These are phyloP conservation scores for Apomyelois bistriatella DNA, from an alignment of 2,888 invertebrate species.

Conservation along the genomic window DNA sequence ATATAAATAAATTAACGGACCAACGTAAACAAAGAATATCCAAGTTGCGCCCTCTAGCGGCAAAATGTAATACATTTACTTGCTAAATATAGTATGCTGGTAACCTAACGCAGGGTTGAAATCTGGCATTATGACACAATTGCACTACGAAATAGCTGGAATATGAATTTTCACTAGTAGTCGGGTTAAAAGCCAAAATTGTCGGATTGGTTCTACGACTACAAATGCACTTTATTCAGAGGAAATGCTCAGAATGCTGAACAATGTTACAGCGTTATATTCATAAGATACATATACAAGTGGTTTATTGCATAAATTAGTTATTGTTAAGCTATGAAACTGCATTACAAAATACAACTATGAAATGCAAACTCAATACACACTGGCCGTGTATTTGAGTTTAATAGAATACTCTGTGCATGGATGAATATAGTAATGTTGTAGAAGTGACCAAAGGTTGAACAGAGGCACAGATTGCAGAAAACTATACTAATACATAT, in stretches of 20 bases:
- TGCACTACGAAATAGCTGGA: slow-evolving; percentile 3
- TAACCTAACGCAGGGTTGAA: not conserved
- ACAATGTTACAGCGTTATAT: not conserved
- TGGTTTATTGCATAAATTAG: not conserved
- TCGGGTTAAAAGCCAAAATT: slow-evolving; percentile 6
- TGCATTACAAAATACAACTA: not conserved
- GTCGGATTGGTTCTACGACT: slow-evolving; percentile 9
- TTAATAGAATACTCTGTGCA: too few species aligned
- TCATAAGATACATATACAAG: not conserved
- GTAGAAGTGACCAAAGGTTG: too few species aligned
- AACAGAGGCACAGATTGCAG: too few species aligned
- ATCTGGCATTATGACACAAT: not conserved
- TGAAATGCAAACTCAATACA: too few species aligned
- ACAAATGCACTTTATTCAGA: slow-evolving; percentile 11
- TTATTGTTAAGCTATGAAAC: not conserved
- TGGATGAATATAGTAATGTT: too few species aligned
- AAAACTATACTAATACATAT: too few species aligned
- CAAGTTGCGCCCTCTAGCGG: too few species aligned
- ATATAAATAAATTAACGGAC: too few species aligned
- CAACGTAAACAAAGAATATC: too few species aligned
- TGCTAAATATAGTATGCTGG: too few species aligned
- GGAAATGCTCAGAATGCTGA: not conserved
- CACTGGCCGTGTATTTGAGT: too few species aligned
- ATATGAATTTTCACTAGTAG: slow-evolving; percentile 5
- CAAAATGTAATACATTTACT: too few species aligned